A percentile compares a stretch with the other conserved stretches of the same genome.
Evolutionary conservation across 2,888 invertebrate species (phyloP).

Genomic region (Zygothrica quintamaculata): DNA sequence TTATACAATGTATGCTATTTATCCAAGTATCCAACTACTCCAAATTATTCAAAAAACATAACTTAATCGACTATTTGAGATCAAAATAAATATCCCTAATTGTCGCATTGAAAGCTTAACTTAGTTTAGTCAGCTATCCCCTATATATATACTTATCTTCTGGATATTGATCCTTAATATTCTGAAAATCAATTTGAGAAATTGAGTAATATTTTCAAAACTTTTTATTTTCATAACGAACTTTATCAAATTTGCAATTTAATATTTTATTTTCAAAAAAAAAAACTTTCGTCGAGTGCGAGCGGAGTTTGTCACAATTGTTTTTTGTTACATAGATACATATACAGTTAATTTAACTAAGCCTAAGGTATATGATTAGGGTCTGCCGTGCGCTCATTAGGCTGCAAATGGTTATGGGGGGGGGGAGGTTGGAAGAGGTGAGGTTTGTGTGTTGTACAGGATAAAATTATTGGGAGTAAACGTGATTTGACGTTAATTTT

Average conservation of each 20-base stretch:
- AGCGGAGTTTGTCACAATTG: conserved; percentile 35
- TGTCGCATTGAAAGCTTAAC: too few species aligned
- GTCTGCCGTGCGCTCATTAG: conserved; percentile 6
- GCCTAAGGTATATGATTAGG: conserved; percentile 52
- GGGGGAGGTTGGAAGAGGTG: too few species aligned
- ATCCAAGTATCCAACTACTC: too few species aligned
- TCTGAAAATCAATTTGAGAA: not conserved
- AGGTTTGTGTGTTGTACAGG: conserved; percentile 3
- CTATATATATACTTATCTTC: too few species aligned
- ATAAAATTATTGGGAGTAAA: conserved; percentile 14
- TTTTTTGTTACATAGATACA: conserved; percentile 38
- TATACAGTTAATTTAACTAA: conserved; percentile 73
- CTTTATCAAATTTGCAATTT: conserved; percentile 54
- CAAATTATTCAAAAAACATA: too few species aligned
- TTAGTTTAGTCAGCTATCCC: too few species aligned
- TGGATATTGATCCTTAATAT: too few species aligned
- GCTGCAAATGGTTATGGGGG: not conserved
- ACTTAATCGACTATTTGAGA: too few species aligned
- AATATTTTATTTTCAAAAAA: conserved; percentile 54
- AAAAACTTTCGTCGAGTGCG: conserved; percentile 59
- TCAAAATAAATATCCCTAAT: too few species aligned
- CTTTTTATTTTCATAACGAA: conserved; percentile 40
- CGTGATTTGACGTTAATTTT: conserved; percentile 6
- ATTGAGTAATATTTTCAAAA: conserved; percentile 2
- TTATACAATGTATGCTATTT: too few species aligned